These are phyloP conservation scores for Pristionchus mayeri DNA, from an alignment of 2,888 invertebrate species.

Conservation along the genomic window DNA sequence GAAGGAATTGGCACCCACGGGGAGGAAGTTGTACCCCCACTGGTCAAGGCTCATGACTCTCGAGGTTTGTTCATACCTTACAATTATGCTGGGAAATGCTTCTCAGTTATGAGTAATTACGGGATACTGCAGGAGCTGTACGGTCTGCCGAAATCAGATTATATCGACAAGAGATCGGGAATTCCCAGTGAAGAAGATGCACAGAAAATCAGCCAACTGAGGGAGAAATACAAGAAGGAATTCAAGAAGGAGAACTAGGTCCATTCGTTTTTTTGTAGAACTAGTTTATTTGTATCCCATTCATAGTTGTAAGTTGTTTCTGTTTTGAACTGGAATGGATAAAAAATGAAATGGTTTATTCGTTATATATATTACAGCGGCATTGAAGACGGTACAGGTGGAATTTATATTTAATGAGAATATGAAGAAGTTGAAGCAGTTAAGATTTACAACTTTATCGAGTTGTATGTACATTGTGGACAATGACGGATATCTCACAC, in stretches of 20 bases:
- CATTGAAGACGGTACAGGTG: neutral
- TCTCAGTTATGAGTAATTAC: neutral
- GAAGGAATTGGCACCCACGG: constrained; percentile 69
- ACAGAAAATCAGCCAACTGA: constrained; percentile 64
- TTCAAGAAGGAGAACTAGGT: constrained; percentile 51
- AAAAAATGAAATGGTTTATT: neutral
- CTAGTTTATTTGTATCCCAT: neutral
- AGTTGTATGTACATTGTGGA: neutral
- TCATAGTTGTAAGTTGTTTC: constrained; percentile 38
- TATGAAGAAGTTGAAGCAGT: too few species aligned
- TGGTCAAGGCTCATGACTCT: constrained; percentile 73
- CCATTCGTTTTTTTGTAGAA: neutral
- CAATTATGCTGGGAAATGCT: neutral
- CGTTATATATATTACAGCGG: too few species aligned
- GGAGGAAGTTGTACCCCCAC: constrained; percentile 72
- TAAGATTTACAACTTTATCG: too few species aligned
- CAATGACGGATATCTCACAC: neutral
- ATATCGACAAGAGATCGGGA: constrained; percentile 73
- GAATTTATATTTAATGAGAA: neutral
- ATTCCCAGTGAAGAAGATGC: constrained; percentile 69
- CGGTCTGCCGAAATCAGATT: constrained; percentile 66
- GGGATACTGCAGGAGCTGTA: constrained; percentile 55
- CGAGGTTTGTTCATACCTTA: constrained; percentile 57
- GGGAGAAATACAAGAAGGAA: constrained; percentile 64
- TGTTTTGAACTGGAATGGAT: neutral